Conservation (phyloP, 64 coral and sea anemone species). For the Porites australiensis region DNA sequence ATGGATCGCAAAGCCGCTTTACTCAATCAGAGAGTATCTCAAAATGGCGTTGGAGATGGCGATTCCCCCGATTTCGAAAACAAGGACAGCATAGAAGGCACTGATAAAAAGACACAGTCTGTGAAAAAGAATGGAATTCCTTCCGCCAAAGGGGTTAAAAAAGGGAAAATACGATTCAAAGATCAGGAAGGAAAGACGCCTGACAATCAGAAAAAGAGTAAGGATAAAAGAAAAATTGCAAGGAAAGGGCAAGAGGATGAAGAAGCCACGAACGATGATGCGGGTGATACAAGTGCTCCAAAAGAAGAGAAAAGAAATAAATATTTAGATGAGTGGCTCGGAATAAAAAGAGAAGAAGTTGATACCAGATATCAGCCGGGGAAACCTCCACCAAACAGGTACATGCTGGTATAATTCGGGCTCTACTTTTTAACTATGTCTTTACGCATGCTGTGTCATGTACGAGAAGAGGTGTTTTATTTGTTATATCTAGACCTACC, state of each 20-base stretch:
- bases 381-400: conserved; percentile 93
- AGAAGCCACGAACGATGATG: conserved; percentile 39
- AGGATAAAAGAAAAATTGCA: conserved; percentile 17
- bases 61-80: neutral
- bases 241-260: conserved; percentile 33
- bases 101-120: conserved; percentile 15
- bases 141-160: conserved; percentile 22
- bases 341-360: conserved; percentile 76
- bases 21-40: neutral
- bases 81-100: neutral
- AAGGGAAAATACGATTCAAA: conserved; percentile 44
- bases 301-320: conserved; percentile 75
- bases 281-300: conserved; percentile 36
- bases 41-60: neutral
- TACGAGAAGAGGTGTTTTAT: too few species aligned
- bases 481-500: too few species aligned
- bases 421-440: too few species aligned
- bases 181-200: conserved; percentile 3
- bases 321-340: conserved; percentile 91
- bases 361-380: conserved; percentile 88
- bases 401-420: neutral
- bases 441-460: too few species aligned
- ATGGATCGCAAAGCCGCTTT: conserved; percentile 20
- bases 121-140: conserved; percentile 45
- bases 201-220: conserved; percentile 5